Conservation (phyloP, 1,140 invertebrate species). For the Hyphantria cunea region DNA sequence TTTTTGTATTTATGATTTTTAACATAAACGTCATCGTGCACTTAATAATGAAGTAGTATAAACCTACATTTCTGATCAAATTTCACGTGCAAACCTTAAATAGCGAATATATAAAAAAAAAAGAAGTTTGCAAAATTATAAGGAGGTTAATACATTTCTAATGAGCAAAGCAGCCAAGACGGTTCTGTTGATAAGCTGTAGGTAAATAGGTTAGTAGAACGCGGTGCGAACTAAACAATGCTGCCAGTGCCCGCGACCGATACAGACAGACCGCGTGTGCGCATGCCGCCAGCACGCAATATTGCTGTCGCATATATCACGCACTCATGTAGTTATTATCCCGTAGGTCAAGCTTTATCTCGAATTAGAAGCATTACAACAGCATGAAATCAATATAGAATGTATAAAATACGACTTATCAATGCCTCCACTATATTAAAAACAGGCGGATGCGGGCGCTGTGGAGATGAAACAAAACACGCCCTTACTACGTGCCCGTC, state of each 20-base stretch:
- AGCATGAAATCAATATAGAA: conserved; percentile 16
- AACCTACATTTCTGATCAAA: conserved; percentile 52
- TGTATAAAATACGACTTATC: conserved; percentile 31
- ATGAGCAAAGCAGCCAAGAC: conserved; percentile 66
- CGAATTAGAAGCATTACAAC: background rate
- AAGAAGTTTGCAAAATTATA: too few relatives aligned
- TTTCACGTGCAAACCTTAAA: too few relatives aligned
- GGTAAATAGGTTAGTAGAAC: conserved; percentile 75
- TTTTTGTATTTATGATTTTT: too few relatives aligned
- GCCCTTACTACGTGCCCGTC: conserved; percentile 38
- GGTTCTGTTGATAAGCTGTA: conserved; percentile 70
- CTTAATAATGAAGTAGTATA: conserved; percentile 20
- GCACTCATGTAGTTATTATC: background rate
- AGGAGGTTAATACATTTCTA: background rate
- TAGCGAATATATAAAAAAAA: too few relatives aligned
- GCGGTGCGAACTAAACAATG: conserved; percentile 52
- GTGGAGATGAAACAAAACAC: conserved; percentile 41
- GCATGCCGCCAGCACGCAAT: conserved; percentile 8
- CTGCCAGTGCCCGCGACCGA: conserved; percentile 41
- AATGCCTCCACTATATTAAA: conserved; percentile 8
- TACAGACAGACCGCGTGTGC: conserved; percentile 11
- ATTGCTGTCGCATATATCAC: conserved; percentile 10
- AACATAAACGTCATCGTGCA: background rate
- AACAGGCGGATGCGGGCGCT: conserved; percentile 43
- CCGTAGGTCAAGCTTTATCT: conserved; percentile 32